Conservation (phyloP, 2,888 invertebrate genomes). For the Andrena trimmerana region DNA sequence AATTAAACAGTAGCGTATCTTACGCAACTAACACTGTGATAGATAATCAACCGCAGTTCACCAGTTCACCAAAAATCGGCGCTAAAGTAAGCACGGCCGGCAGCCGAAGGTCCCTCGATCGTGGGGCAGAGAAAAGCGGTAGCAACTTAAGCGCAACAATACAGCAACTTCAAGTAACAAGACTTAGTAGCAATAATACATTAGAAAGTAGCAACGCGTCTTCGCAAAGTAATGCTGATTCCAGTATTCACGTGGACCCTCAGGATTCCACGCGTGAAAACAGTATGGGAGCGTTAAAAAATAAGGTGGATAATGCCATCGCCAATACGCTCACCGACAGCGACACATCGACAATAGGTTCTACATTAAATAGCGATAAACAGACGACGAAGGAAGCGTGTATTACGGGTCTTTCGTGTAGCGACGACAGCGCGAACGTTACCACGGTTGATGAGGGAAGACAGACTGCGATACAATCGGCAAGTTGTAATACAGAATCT, state of each 20-base stretch:
- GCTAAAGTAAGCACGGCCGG: constrained; percentile 7
- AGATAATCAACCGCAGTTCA: constrained; percentile 66
- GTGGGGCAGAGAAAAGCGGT: neutral
- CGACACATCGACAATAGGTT: constrained; percentile 5
- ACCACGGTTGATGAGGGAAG: neutral
- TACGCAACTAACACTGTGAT: constrained; percentile 21
- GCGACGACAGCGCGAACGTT: neutral
- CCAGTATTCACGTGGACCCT: constrained; percentile 37
- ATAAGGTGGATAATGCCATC: constrained; percentile 34
- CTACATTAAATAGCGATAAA: constrained; percentile 1
- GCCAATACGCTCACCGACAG: constrained; percentile 48
- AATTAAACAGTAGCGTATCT: neutral
- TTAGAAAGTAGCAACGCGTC: constrained; percentile 52
- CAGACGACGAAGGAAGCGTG: neutral
- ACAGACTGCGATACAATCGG: neutral
- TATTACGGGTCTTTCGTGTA: neutral
- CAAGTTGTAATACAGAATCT: constrained; percentile 12
- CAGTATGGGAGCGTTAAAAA: constrained; percentile 39
- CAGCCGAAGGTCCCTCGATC: constrained; percentile 29
- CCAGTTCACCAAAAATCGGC: constrained; percentile 73
- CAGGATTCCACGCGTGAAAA: constrained; percentile 31
- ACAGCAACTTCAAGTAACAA: constrained; percentile 1
- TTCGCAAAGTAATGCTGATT: constrained; percentile 42
- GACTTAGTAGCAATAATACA: constrained; percentile 11
- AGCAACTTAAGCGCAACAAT: constrained; percentile 6